Conservation (phyloP, 2,113 vertebrate genomes). For the Anhinga anhinga region DNA sequence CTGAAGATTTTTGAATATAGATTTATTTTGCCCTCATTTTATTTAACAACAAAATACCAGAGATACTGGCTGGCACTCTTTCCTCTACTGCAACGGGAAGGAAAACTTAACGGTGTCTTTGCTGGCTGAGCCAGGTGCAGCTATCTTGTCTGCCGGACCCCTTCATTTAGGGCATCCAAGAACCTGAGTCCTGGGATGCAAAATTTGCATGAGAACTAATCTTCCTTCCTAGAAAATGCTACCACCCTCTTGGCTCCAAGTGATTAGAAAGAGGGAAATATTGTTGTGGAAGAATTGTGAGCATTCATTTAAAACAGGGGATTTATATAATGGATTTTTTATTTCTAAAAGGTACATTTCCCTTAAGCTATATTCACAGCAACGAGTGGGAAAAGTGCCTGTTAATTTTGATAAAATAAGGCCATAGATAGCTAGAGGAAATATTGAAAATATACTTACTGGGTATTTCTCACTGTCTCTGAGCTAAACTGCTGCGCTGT, state of each 20-base stretch:
- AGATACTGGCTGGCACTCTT: not conserved
- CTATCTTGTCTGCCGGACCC: not conserved
- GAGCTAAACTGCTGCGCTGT: not conserved
- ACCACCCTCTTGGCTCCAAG: not conserved
- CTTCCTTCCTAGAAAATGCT: not conserved
- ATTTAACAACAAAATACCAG: not conserved
- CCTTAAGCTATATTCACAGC: not conserved
- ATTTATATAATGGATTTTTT: not conserved
- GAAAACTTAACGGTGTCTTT: not conserved
- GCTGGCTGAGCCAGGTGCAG: not conserved
- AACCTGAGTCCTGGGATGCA: not conserved
- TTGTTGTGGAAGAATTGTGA: not conserved
- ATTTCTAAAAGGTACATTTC: not conserved
- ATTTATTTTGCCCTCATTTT: slow-evolving; percentile 24
- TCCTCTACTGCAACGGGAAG: not conserved
- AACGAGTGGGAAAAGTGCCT: not conserved
- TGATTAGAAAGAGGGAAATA: not conserved
- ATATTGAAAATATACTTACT: not conserved
- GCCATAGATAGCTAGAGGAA: not conserved
- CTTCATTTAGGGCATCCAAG: not conserved
- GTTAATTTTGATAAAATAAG: slow-evolving; percentile 14
- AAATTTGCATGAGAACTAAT: not conserved
- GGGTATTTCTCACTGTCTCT: not conserved
- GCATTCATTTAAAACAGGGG: not conserved
- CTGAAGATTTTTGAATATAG: slow-evolving; percentile 62